Evolutionary conservation across 2,113 vertebrate species (phyloP).

Genomic region (Tyrannus savana): DNA sequence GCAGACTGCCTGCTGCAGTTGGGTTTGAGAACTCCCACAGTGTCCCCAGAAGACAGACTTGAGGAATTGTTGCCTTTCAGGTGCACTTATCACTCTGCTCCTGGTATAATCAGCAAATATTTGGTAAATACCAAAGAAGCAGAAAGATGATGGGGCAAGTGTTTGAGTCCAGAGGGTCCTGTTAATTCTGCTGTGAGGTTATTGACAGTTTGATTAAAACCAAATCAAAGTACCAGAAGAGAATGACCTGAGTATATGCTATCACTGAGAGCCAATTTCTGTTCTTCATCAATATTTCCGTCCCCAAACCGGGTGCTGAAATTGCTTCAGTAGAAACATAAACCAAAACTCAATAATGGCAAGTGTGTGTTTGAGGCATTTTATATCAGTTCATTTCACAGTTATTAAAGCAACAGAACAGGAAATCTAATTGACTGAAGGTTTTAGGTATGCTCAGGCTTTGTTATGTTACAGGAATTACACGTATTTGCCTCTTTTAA

Average conservation of each 20-base stretch:
- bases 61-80: not conserved
- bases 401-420: not conserved
- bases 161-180: not conserved
- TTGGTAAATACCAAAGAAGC: not conserved
- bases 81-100: not conserved
- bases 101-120: not conserved
- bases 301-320: not conserved
- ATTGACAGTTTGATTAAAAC: not conserved
- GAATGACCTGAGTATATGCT: not conserved
- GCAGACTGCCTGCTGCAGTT: not conserved
- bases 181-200: not conserved
- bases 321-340: not conserved
- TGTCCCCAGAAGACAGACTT: not conserved
- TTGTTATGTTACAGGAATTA: not conserved
- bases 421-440: not conserved
- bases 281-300: not conserved
- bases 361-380: not conserved
- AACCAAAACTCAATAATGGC: not conserved
- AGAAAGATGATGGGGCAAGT: not conserved
- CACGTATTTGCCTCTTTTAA: not conserved
- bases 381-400: not conserved
- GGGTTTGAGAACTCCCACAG: not conserved
- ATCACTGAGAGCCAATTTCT: not conserved
- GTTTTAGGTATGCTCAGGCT: not conserved
- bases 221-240: not conserved